Evolutionary conservation across 2,888 invertebrate genomes (phyloP), one percentile per base, ranked within the genome.

Genomic region (Lochmaea crataegi): DNA sequence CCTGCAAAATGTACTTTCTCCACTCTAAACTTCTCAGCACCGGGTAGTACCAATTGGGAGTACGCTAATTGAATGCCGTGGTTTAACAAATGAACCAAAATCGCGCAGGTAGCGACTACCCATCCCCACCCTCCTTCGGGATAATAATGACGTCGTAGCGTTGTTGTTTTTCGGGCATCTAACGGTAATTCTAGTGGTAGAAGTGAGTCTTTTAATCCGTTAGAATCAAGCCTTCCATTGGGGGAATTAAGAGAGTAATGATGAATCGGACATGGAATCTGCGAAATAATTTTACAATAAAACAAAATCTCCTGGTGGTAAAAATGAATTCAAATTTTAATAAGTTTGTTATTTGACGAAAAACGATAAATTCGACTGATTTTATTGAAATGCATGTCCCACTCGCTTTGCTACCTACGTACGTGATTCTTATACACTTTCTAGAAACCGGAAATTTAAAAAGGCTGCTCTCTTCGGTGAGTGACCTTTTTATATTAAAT

Each of bases 81-180:
- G 56, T 92, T 91, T 65, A 95, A 87, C 68, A 94, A 87, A 85
- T 95, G 93, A 61, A 93, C 92, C 67, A 93, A 86, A 67, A 93
- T 91, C 38, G 92, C 91, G 80, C 93, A 94, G 74, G 91, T 90
- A 67, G 93, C 91, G 74, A 95, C 90, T 69, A 94, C 91, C 94
- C 94, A 95, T 14, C 95, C 95, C 95, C 95, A 95, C 14, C 94
- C 94, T 5, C 94, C 94, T 87, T 95, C 95, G 9, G 94, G 95
- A 86, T 95, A 95, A 87, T 95, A 94, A 81, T 95, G 93, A 69
- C 92, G 88, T 69, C 91, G 90, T 42, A 86, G 76, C 86, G 80
- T 87, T 83, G 76, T 89, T 85, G 83, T 81, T 80, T 87, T 87
- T 38, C 86, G 78, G 14, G 86, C 85, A 73, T 86, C 87, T 67